Conservation (phyloP, 2,797 vertebrate genomes). For the Gymnoscopelus microlampas region DNA sequence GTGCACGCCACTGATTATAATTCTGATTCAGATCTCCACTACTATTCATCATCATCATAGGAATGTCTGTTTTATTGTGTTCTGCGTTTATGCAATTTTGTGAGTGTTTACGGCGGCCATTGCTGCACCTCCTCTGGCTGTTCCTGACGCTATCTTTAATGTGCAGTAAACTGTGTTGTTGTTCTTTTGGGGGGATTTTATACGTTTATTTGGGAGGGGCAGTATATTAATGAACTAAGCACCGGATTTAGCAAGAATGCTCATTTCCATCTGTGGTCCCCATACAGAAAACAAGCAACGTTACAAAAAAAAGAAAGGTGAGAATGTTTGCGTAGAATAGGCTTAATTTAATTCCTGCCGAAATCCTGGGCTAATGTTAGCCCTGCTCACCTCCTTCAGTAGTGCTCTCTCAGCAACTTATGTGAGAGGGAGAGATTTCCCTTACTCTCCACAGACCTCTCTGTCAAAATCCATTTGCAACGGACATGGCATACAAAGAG, state of each 20-base stretch:
- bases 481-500: conserved; percentile 13
- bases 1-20: too few species aligned
- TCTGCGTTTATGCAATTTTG: background rate
- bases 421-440: conserved; percentile 35
- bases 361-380: background rate
- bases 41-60: background rate
- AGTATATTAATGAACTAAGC: too few species aligned
- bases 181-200: background rate
- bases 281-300: too few species aligned
- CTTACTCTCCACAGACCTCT: conserved; percentile 34
- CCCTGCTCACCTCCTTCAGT: conserved; percentile 25
- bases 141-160: background rate
- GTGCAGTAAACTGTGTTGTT: conserved; percentile 3
- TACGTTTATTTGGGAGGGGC: too few species aligned
- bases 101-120: too few species aligned
- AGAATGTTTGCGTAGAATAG: background rate
- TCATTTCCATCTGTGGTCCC: too few species aligned
- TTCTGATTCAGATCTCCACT: too few species aligned
- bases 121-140: too few species aligned
- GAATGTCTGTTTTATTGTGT: background rate
- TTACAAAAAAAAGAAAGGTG: too few species aligned
- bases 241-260: too few species aligned
- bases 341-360: conserved; percentile 27
- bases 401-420: conserved; percentile 34
- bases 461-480: conserved; percentile 40